These are phyloP conservation scores for Ramazzottius varieornatus DNA, from an alignment of 2,888 invertebrate species.

Conservation along the genomic window DNA sequence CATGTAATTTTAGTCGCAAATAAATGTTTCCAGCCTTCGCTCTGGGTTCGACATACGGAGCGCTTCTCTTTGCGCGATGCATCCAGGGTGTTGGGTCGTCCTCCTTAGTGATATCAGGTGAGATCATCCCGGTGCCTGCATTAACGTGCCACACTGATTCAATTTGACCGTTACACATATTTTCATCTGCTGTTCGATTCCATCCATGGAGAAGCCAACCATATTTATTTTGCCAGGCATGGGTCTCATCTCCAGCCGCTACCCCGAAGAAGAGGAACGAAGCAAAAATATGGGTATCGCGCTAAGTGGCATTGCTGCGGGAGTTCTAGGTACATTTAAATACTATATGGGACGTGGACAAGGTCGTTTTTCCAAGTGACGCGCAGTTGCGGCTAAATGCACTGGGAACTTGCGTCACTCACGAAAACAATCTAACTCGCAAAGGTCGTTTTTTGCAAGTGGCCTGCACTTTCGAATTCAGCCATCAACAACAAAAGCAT, in stretches of 20 bases:
- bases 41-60: conserved; percentile 38
- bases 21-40: conserved; percentile 37
- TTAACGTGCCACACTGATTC: background rate
- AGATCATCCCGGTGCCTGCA: background rate
- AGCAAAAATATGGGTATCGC: conserved; percentile 50
- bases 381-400: too few relatives aligned
- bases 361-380: too few relatives aligned
- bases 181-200: too few relatives aligned
- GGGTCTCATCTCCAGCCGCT: conserved; percentile 41
- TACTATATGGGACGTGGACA: too few relatives aligned
- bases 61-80: conserved; percentile 42
- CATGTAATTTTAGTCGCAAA: background rate
- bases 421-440: too few relatives aligned
- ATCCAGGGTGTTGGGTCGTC: conserved; percentile 54
- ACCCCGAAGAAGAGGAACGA: conserved; percentile 30
- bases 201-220: too few relatives aligned
- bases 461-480: too few relatives aligned
- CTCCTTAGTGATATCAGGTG: conserved; percentile 42
- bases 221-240: conserved; percentile 34
- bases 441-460: too few relatives aligned
- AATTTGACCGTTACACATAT: background rate
- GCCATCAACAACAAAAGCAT: too few relatives aligned
- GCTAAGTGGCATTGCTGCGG: conserved; percentile 49
- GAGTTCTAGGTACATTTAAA: conserved; percentile 34
- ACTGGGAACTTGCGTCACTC: too few relatives aligned